Evolutionary conservation across 2,888 invertebrate genomes (phyloP).

Genomic region (Macrophya alboannulata): DNA sequence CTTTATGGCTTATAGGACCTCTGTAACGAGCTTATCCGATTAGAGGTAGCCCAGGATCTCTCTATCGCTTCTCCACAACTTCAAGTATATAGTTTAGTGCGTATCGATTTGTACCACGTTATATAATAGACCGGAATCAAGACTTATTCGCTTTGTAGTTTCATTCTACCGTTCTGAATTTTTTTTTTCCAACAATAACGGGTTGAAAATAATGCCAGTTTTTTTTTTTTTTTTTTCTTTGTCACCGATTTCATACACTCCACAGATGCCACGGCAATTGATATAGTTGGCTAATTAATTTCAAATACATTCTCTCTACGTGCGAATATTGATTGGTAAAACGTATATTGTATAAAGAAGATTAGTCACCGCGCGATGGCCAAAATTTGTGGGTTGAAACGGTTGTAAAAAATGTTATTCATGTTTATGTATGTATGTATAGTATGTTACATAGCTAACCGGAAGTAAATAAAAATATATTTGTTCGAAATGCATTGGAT

Average conservation of each 20-base stretch:
- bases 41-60: conserved; percentile 48
- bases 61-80: conserved; percentile 39
- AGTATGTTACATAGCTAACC: background rate
- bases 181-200: background rate
- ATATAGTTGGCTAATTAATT: background rate
- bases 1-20: conserved; percentile 54
- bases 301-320: background rate
- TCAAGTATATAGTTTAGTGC: conserved; percentile 2
- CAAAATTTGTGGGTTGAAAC: background rate
- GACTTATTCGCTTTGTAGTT: background rate
- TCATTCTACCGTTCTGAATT: background rate
- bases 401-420: background rate
- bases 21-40: conserved; percentile 54
- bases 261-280: background rate
- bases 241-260: background rate
- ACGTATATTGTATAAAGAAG: background rate
- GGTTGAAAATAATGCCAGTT: background rate
- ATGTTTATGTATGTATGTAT: background rate
- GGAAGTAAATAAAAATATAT: conserved; percentile 51
- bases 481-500: conserved; percentile 7
- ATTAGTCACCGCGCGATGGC: too few relatives aligned
- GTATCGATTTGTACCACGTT: conserved; percentile 34
- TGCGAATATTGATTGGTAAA: background rate
- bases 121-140: conserved; percentile 8
- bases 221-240: background rate